These are phyloP conservation scores for Scaptomyza tumidula DNA, from an alignment of 2,888 invertebrate genomes.

Conservation along the genomic window DNA sequence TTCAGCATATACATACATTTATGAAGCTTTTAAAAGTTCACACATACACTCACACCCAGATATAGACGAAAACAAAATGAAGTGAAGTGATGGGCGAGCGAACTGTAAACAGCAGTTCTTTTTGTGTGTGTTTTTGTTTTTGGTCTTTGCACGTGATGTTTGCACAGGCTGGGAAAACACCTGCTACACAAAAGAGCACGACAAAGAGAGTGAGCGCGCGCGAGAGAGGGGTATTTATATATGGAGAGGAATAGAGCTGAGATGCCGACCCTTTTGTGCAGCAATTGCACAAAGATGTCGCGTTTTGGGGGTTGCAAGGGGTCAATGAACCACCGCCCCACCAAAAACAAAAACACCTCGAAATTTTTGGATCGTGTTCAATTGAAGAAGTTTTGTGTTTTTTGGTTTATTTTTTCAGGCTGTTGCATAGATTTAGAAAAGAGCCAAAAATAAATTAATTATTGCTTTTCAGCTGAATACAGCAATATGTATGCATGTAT, in stretches of 20 bases:
- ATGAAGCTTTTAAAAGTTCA: constrained; percentile 50
- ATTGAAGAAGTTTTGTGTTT: constrained; percentile 31
- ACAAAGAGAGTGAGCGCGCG: background rate
- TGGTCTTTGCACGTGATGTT: constrained; percentile 59
- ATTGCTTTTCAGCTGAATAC: constrained; percentile 42
- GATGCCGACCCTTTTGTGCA: constrained; percentile 46
- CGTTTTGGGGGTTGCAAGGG: constrained; percentile 51
- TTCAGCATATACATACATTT: constrained; percentile 68
- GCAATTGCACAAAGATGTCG: constrained; percentile 55
- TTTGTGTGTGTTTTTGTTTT: constrained; percentile 6
- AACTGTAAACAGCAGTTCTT: constrained; percentile 29
- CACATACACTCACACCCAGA: constrained; percentile 7
- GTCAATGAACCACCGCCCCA: constrained; percentile 45
- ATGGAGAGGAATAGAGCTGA: constrained; percentile 35
- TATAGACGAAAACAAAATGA: background rate
- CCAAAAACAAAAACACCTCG: background rate
- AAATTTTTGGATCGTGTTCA: constrained; percentile 29
- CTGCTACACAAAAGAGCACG: constrained; percentile 38
- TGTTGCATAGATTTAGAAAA: constrained; percentile 33
- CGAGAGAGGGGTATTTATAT: background rate
- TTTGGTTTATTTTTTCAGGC: constrained; percentile 26
- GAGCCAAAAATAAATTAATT: constrained; percentile 55
- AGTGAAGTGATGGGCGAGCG: constrained; percentile 26
- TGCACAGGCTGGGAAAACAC: constrained; percentile 49
- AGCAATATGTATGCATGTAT: constrained; percentile 11